These are phyloP conservation scores for Cryptotis parvus DNA, from an alignment of 2,113 vertebrate species.

Conservation along the genomic window DNA sequence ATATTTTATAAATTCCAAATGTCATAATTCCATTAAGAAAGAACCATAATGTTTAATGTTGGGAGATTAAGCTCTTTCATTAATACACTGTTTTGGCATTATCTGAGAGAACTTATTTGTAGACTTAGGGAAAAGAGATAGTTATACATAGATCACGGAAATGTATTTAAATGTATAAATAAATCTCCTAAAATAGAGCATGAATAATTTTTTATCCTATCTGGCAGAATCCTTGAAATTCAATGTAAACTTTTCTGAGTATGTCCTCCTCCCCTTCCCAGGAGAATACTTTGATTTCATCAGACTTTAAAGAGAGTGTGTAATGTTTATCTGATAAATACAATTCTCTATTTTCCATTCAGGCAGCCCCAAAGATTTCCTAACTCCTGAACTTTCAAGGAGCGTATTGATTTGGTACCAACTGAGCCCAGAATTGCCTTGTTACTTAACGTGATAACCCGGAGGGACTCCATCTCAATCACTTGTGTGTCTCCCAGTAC, in stretches of 20 bases:
- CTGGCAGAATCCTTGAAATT: not conserved
- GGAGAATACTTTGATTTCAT: not conserved
- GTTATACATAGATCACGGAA: not conserved
- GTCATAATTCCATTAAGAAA: not conserved
- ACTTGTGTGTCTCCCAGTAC: not conserved
- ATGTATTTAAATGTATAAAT: conserved; percentile 41
- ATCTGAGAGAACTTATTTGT: not conserved
- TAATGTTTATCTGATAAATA: not conserved
- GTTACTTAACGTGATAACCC: not conserved
- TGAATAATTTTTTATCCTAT: not conserved
- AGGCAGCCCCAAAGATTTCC: not conserved
- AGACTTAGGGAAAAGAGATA: not conserved
- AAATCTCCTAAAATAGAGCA: not conserved
- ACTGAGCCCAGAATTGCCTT: not conserved
- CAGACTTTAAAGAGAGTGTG: too few relatives aligned
- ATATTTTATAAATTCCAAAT: not conserved
- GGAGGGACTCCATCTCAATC: not conserved
- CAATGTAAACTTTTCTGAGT: not conserved
- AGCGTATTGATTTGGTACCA: not conserved
- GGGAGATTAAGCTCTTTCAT: not conserved
- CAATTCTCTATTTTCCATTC: not conserved
- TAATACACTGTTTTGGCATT: not conserved
- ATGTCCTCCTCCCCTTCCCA: too few relatives aligned
- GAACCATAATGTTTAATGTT: not conserved
- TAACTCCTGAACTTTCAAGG: not conserved